Conservation (phyloP, 2,888 invertebrate genomes). For the Rhyacophila evoluta region DNA sequence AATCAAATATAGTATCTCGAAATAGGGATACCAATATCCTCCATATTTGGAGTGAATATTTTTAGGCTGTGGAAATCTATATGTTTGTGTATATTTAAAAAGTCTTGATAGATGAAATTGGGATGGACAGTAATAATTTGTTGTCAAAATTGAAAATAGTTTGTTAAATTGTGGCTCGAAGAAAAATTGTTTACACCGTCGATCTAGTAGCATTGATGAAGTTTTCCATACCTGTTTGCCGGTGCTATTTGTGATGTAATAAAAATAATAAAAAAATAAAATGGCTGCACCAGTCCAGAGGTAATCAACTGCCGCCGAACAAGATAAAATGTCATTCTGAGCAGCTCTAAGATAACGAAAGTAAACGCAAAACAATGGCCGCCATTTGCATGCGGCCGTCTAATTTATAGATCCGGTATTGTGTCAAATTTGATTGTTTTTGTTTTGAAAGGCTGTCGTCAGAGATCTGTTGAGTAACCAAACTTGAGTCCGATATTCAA, state of each 20-base stretch:
- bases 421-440: not conserved
- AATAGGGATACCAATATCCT: too few species aligned
- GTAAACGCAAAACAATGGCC: not conserved
- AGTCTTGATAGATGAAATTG: too few species aligned
- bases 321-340: not conserved
- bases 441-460: constrained; percentile 13
- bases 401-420: constrained; percentile 22
- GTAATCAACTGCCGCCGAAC: not conserved
- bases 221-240: not conserved
- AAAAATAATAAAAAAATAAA: not conserved
- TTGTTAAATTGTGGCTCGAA: not conserved
- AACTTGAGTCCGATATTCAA: not conserved
- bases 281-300: not conserved
- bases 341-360: not conserved
- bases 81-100: too few species aligned
- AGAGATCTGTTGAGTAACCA: not conserved
- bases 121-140: too few species aligned
- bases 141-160: too few species aligned
- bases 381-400: not conserved
- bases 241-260: not conserved
- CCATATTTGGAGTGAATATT: too few species aligned
- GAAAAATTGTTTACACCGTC: not conserved
- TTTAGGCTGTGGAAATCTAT: too few species aligned
- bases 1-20: too few species aligned
- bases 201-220: not conserved